Evolutionary conservation across 2,888 invertebrate genomes (phyloP).

Genomic region (Dermolepida albohirtum): DNA sequence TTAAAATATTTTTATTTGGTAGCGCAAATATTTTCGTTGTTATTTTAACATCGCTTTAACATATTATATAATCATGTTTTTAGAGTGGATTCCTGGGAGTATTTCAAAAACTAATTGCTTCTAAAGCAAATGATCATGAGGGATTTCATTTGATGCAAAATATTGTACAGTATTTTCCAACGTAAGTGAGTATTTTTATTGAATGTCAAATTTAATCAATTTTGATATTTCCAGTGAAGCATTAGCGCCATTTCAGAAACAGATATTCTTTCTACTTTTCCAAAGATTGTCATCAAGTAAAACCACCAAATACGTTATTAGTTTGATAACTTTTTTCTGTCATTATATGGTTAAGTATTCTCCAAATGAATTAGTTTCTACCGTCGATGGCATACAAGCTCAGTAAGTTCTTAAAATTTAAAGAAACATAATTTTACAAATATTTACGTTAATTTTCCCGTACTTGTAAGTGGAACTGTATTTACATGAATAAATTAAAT

Average conservation of each 20-base stretch:
- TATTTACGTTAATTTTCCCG: neutral
- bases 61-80: slow-evolving; percentile 50
- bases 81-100: slow-evolving; percentile 89
- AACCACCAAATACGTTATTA: slow-evolving; percentile 94
- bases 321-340: slow-evolving; percentile 90
- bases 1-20: neutral
- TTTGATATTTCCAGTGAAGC: slow-evolving; percentile 70
- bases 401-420: slow-evolving; percentile 70
- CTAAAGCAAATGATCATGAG: slow-evolving; percentile 95
- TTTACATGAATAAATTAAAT: too few relatives aligned
- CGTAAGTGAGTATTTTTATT: slow-evolving; percentile 68
- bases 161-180: slow-evolving; percentile 85
- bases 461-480: too few relatives aligned
- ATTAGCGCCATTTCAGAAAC: slow-evolving; percentile 82
- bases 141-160: slow-evolving; percentile 92
- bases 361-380: slow-evolving; percentile 77
- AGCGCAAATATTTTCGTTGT: neutral
- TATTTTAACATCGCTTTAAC: slow-evolving; percentile 36
- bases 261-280: slow-evolving; percentile 92
- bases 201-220: slow-evolving; percentile 1
- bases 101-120: slow-evolving; percentile 96
- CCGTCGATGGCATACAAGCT: slow-evolving; percentile 87
- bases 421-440: neutral
- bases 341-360: slow-evolving; percentile 88
- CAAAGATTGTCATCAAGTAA: slow-evolving; percentile 92